Evolutionary conservation across 2,888 invertebrate genomes (phyloP), one percentile per base, ranked within the genome.

Genomic region (Heterodera filipjevi): DNA sequence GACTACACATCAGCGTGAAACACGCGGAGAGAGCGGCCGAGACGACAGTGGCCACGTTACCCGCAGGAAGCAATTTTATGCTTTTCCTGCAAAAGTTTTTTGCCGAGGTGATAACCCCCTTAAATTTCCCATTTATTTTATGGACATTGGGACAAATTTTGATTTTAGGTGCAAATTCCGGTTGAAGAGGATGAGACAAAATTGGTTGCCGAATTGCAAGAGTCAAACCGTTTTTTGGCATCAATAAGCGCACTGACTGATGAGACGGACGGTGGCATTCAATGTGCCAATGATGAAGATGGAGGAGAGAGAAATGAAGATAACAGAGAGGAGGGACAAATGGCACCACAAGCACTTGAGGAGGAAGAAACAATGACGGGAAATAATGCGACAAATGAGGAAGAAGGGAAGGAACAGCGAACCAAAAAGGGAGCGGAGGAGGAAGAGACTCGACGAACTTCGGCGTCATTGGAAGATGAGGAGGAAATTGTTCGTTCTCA

Each of bases 11-110:
- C 44, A 53, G 49, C 33, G 64, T 77, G 14, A 80, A 80, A 46
- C 82, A 83, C 70, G 64, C 71, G 49, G 81, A 83, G 44, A 73
- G 71, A 64, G 76, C 77, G 30, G 74, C 53, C 2, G 82, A 82
- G 32, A 73, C 53, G 27, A 68, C 80, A 2, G 78, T 77, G 44
- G 75, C 68, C 30, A 53, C 80, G 22, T 66, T 78, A n/a, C 72
- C 80, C 6, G 32, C 80, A 14, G 81, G 81, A 53, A 78, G 66
- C 71, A 81, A 82, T 64, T 80, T 76, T 35, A 73, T 70, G 22
- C 72, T 78, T n/a, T 81, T 82, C 53, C 64, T 82, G 59, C 78
- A 76, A n/a, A 46, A 72, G 16, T 82, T 82, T 76, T 81, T 82
- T 68, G 80, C 80, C 16, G 82, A 81, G 35, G 75, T 82, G 22